Evolutionary conservation across 1,140 invertebrate species (phyloP).

Genomic region (Contarinia nasturtii): DNA sequence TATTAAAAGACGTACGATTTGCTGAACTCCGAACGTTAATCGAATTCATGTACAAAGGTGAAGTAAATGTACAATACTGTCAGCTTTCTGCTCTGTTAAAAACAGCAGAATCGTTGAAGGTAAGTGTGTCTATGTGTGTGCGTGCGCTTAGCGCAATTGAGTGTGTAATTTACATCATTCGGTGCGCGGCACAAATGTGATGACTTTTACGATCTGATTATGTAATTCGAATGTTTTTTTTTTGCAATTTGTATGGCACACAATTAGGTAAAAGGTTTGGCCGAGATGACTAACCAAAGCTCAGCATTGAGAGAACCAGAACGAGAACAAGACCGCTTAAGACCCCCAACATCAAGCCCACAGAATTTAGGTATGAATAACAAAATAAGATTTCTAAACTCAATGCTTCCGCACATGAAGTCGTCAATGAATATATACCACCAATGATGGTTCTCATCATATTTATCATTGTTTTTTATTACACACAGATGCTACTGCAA

Average conservation of each 20-base stretch:
- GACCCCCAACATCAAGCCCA: conserved; percentile 14
- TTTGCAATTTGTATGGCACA: conserved; percentile 1
- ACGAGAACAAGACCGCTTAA: conserved; percentile 21
- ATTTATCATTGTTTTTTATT: background rate
- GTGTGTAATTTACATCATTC: background rate
- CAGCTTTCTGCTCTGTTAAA: conserved; percentile 76
- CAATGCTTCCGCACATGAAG: no score
- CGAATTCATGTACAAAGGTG: conserved; percentile 93
- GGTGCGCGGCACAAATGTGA: background rate
- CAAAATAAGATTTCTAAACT: no score
- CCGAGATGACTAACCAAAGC: conserved; percentile 73
- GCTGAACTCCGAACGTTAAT: conserved; percentile 74
- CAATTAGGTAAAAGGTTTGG: conserved; percentile 59
- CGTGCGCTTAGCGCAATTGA: background rate
- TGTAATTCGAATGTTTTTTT: no score
- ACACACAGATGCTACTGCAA: background rate
- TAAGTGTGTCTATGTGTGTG: conserved; percentile 14
- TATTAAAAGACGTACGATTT: conserved; percentile 82
- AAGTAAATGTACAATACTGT: conserved; percentile 85
- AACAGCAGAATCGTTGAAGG: conserved; percentile 81
- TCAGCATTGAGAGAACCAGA: conserved; percentile 27
- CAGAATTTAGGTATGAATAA: no score
- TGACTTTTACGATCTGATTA: background rate
- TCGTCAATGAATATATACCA: no score
- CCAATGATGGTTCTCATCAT: background rate